These are phyloP conservation scores for Dynastes grantii DNA, from an alignment of 2,888 invertebrate species.

Conservation along the genomic window DNA sequence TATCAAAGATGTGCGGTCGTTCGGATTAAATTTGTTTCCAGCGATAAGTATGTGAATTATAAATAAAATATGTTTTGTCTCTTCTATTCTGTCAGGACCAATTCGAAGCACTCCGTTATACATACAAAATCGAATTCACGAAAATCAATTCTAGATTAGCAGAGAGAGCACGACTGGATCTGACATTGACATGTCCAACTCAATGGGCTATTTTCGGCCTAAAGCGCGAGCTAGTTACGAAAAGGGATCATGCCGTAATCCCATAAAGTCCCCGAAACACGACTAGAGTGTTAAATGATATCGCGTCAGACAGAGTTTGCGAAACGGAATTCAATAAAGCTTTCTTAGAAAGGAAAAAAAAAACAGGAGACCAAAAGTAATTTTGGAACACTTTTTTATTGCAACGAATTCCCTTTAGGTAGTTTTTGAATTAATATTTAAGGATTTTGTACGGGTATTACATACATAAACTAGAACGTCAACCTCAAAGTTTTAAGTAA, in stretches of 20 bases:
- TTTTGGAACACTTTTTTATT: background rate
- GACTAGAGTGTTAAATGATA: slow-evolving; percentile 29
- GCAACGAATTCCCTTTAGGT: no score
- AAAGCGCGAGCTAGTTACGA: background rate
- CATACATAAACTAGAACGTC: no score
- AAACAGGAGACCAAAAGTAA: background rate
- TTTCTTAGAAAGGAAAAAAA: background rate
- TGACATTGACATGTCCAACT: slow-evolving; percentile 24
- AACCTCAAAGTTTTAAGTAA: no score
- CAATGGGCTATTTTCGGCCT: slow-evolving; percentile 22
- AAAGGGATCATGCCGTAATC: slow-evolving; percentile 31
- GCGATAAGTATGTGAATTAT: no score
- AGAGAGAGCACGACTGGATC: background rate
- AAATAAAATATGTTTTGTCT: no score
- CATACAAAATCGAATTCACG: background rate
- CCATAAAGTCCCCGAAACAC: slow-evolving; percentile 29
- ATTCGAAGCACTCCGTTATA: background rate
- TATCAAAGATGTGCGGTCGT: no score
- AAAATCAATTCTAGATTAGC: slow-evolving; percentile 12
- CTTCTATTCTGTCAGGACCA: no score
- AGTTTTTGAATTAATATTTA: no score
- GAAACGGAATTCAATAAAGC: slow-evolving; percentile 33
- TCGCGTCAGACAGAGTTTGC: slow-evolving; percentile 35
- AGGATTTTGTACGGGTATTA: no score
- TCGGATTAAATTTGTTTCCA: no score